These are phyloP conservation scores for Leucophenga montana DNA, from an alignment of 2,888 invertebrate genomes.

Conservation along the genomic window DNA sequence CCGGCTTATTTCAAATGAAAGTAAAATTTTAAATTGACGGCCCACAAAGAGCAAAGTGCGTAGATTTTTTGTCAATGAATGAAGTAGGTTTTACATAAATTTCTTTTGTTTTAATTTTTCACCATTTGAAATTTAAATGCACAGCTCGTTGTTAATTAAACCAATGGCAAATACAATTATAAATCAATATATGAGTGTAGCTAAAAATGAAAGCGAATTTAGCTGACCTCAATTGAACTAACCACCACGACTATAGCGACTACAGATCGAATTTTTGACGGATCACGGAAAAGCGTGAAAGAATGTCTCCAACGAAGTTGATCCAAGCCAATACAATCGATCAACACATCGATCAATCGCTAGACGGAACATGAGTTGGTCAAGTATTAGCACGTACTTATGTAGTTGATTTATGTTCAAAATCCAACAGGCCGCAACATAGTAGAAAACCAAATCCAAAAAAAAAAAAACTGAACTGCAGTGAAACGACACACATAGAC, in stretches of 20 bases:
- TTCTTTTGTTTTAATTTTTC: not conserved
- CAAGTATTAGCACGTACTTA: conserved; percentile 22
- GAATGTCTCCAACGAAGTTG: conserved; percentile 2
- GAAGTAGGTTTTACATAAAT: not conserved
- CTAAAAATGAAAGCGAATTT: conserved; percentile 28
- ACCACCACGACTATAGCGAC: not conserved
- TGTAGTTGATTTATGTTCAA: not conserved
- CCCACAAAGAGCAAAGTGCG: not conserved
- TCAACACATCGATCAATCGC: not conserved
- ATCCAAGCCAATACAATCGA: not conserved
- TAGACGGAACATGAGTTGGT: not conserved
- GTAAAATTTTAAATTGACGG: conserved; percentile 15
- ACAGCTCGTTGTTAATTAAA: conserved; percentile 9
- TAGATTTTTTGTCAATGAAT: conserved; percentile 17
- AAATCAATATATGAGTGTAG: conserved; percentile 11
- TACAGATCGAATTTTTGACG: not conserved
- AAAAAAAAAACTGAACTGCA: conserved; percentile 2
- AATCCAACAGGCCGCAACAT: not conserved
- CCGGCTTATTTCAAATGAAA: conserved; percentile 5
- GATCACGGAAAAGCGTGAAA: conserved; percentile 11
- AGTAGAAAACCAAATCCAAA: not conserved
- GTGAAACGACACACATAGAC: conserved; percentile 4
- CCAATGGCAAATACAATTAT: conserved; percentile 19
- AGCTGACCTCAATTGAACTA: conserved; percentile 1
- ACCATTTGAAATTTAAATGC: conserved; percentile 13